Conservation (phyloP, 2,888 invertebrate species). For the Imbricaverruca yamaguchii region DNA sequence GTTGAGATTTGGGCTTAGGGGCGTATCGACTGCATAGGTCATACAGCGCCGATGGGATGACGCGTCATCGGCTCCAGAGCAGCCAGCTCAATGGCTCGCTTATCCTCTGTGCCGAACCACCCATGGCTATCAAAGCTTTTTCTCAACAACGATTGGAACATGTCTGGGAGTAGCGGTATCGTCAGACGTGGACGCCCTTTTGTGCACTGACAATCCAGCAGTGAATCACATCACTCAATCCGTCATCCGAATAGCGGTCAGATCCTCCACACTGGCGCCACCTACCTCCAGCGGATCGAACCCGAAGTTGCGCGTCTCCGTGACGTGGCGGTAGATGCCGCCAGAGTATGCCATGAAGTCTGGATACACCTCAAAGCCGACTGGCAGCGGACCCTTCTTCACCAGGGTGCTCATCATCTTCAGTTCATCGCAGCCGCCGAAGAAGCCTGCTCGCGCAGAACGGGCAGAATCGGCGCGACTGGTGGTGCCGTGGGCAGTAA, state of each 20-base stretch:
- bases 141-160: too few relatives aligned
- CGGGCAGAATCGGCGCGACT: too few relatives aligned
- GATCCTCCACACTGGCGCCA: neutral
- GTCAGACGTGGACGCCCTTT: too few relatives aligned
- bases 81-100: too few relatives aligned
- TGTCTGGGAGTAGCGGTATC: too few relatives aligned
- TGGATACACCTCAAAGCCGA: slow-evolving; percentile 40
- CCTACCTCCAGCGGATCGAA: slow-evolving; percentile 33
- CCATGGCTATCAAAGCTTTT: too few relatives aligned
- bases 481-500: too few relatives aligned
- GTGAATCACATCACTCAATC: neutral
- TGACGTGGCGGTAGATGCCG: slow-evolving; percentile 44
- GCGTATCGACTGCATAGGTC: too few relatives aligned
- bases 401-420: slow-evolving; percentile 44
- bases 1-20: too few relatives aligned
- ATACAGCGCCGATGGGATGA: too few relatives aligned
- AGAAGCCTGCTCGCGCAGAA: slow-evolving; percentile 34
- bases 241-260: neutral
- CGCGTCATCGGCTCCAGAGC: too few relatives aligned
- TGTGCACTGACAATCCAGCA: neutral
- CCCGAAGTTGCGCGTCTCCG: neutral
- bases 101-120: too few relatives aligned
- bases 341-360: slow-evolving; percentile 37
- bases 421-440: slow-evolving; percentile 43
- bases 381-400: slow-evolving; percentile 44